Evolutionary conservation across 2,888 invertebrate genomes (phyloP), one percentile per base, ranked within the genome.

Genomic region (Nephrocerus scutellatus): DNA sequence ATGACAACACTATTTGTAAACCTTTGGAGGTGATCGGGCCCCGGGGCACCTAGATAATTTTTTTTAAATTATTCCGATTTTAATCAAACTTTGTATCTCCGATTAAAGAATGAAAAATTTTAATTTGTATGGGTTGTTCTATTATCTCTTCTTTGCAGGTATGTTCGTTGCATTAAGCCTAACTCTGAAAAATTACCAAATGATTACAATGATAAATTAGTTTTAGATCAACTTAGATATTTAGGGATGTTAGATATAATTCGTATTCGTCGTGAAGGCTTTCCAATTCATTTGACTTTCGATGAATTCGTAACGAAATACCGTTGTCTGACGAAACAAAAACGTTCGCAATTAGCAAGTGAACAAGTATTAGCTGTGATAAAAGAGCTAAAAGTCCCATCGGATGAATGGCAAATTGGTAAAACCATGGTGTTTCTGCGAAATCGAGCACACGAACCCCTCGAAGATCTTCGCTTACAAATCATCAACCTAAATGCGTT

Each of bases 211-310:
- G 80, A 82, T 41, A 76, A 78, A 38, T 71, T 91, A 41, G 91
- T 92, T 2, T 70, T 87, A 51, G 89, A 90, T 57, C 92, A 92
- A 67, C 72, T 92, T 33, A 80, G 82, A 56, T 92, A 92, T 71
- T 74, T 92, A 44, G 92, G 91, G 44, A 91, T 92, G 89, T 74
- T 90, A 62, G 91, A 92, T 66, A 91, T 92, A 50, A 91, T 92
- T 53, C 75, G 89, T 46, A 92, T 92, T 48, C 73, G 91, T 5
- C 82, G 87, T 55, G 90, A 91, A 64, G 91, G 91, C 4, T 92
- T 81, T 68, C 91, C 91, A 1, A 79, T 90, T 49, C 91, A 92
- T 59, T 74, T 89, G 68, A 74, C 78, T 18, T 81, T 85, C 58
- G 74, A 76, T 37, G 81, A 83, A 51, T 91, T 91, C 66, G 72